Evolutionary conservation across 1,140 invertebrate genomes (phyloP).

Genomic region (Bombus confusus): DNA sequence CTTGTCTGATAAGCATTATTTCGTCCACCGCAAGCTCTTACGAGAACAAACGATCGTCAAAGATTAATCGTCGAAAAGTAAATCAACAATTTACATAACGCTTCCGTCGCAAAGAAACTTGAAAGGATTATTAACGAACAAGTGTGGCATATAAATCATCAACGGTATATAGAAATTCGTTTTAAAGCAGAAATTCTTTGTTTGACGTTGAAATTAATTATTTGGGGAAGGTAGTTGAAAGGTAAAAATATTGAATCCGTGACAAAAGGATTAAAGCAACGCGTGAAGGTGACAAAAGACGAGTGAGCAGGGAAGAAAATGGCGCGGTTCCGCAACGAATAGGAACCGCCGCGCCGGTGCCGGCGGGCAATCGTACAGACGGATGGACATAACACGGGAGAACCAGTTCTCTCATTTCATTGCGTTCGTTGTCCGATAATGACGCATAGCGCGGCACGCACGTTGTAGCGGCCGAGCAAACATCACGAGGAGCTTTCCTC

Average conservation of each 20-base stretch:
- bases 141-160: too few species aligned
- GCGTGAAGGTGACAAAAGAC: not conserved
- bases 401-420: conserved; percentile 83
- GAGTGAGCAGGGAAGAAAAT: not conserved
- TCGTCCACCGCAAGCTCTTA: too few species aligned
- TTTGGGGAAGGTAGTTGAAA: not conserved
- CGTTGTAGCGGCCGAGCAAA: conserved; percentile 50
- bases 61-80: too few species aligned
- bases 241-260: not conserved
- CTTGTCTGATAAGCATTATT: too few species aligned
- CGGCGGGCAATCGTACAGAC: conserved; percentile 75
- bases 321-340: not conserved
- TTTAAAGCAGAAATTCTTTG: not conserved
- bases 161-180: not conserved
- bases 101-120: too few species aligned
- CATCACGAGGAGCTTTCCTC: conserved; percentile 50
- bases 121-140: too few species aligned
- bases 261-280: not conserved
- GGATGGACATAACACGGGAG: conserved; percentile 78
- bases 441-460: conserved; percentile 78
- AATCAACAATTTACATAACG: too few species aligned
- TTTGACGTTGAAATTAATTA: not conserved
- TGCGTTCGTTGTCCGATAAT: conserved; percentile 84
- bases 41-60: too few species aligned
- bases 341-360: conserved; percentile 60